These are phyloP conservation scores for Ataeniobius toweri DNA, from an alignment of 2,797 vertebrate genomes.

Conservation along the genomic window DNA sequence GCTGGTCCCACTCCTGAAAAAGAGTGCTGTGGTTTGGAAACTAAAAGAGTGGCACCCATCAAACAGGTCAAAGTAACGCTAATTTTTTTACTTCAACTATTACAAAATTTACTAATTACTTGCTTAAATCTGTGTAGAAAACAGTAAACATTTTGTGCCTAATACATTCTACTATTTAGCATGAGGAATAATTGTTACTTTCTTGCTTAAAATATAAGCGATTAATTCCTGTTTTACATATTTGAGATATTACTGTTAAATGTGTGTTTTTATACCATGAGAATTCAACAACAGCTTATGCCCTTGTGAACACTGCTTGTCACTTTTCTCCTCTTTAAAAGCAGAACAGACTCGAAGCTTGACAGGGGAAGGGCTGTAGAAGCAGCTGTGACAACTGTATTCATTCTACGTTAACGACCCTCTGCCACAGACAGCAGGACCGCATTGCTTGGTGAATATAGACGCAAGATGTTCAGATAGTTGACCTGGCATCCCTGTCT, in stretches of 20 bases:
- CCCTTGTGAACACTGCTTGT: not conserved
- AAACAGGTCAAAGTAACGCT: not conserved
- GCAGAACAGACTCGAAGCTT: not conserved
- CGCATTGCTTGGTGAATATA: not conserved
- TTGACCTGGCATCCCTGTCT: not conserved
- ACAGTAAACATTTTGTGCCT: not conserved
- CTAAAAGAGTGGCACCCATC: not conserved
- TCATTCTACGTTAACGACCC: not conserved
- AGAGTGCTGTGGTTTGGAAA: not conserved
- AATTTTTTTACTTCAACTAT: not conserved
- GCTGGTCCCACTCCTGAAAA: not conserved
- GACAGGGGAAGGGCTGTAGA: not conserved
- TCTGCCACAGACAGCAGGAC: not conserved
- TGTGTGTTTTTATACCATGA: not conserved
- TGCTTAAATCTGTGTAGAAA: not conserved
- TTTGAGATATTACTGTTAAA: not conserved
- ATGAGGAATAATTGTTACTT: not conserved
- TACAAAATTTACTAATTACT: not conserved
- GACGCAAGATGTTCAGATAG: slow-evolving; percentile 9
- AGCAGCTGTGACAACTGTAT: slow-evolving; percentile 5
- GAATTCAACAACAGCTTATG: not conserved
- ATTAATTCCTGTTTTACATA: not conserved
- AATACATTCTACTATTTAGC: not conserved
- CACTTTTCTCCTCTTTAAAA: not conserved
- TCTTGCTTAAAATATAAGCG: not conserved